Base-by-base conservation (phyloP, 2,888 invertebrate species). In the Calephelis perditalis region DNA sequence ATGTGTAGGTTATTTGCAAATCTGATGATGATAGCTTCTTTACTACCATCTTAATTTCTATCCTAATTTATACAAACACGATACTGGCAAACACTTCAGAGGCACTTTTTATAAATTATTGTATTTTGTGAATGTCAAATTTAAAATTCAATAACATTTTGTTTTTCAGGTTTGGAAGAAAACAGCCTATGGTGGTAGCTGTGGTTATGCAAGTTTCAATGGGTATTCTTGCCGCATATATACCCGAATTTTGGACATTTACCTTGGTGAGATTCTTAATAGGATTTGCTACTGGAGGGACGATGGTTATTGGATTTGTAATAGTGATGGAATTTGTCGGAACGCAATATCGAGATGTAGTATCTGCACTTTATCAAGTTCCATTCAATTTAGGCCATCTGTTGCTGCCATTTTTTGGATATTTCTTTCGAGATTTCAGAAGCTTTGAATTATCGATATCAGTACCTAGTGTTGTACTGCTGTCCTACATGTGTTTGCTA, bases 281-380 rank as follows among this genome's bases (percentile, higher is more conserved):
- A 8, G 96, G 95, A 3, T 81, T 94, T 68, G 94, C 95, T 1
- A 95, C 95, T 0, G 96, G 96, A 56, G 97, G 96, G 12, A 95
- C 95, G 0, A 97, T 97, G 95, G 94, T 96, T 45, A 81, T 74
- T 10, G 83, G 86, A n/a, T 91, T 91, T 59, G 91, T 91, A 6
- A 88, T 94, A 10, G 81, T 94, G 4, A 94, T 94, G 94, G 94
- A 95, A 75, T 90, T 93, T 56, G 91, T 94, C 40, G 94, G 94
- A 2, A 84, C 87, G 0, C 81, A 91, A 68, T 91, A 91, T 70
- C 83, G 93, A 63, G 92, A 92, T 60, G 64, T 85, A 1, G 85
- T 92, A 52, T 92, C 93, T 5, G 93, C 94, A 11, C 72, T 94
- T 0, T 95, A 94, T 73, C 95, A 95, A 78, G 71, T 93, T 56